These are phyloP conservation scores for Rhinolophus sinicus DNA, from an alignment of 2,113 vertebrate species.

Conservation along the genomic window DNA sequence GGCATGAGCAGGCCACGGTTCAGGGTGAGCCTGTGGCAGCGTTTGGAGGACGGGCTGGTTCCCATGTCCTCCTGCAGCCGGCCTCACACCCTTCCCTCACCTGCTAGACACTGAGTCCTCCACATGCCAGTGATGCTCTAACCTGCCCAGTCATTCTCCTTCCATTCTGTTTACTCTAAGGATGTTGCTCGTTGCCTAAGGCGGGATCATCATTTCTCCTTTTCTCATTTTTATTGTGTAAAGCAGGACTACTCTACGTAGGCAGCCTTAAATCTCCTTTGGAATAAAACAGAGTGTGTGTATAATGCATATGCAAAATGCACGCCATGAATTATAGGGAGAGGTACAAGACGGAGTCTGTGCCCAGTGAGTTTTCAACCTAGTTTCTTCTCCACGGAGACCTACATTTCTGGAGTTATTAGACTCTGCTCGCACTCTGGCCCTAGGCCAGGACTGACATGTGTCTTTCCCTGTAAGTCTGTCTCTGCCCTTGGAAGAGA, in stretches of 20 bases:
- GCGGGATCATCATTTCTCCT: not conserved
- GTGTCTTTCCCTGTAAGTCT: not conserved
- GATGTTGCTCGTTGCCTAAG: not conserved
- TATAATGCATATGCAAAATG: not conserved
- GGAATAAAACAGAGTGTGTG: not conserved
- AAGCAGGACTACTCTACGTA: not conserved
- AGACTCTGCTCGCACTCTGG: not conserved
- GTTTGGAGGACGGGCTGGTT: not conserved
- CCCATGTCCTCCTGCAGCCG: not conserved
- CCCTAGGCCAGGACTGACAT: not conserved
- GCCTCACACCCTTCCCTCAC: not conserved
- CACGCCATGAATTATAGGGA: not conserved
- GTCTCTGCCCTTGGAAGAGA: not conserved
- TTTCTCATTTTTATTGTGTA: not conserved
- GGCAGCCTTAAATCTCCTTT: not conserved
- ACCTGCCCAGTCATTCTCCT: not conserved
- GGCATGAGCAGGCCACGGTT: accelerated
- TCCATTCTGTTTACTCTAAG: not conserved
- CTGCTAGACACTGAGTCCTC: too few species aligned
- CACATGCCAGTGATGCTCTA: accelerated
- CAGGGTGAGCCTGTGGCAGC: accelerated
- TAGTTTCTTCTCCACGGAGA: constrained; percentile 11
- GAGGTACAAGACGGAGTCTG: not conserved
- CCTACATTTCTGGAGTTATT: not conserved
- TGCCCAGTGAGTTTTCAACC: not conserved